Evolutionary conservation across 2,113 vertebrate genomes (phyloP), one percentile per base, ranked within the genome.

Genomic region (Monopterus albus): DNA sequence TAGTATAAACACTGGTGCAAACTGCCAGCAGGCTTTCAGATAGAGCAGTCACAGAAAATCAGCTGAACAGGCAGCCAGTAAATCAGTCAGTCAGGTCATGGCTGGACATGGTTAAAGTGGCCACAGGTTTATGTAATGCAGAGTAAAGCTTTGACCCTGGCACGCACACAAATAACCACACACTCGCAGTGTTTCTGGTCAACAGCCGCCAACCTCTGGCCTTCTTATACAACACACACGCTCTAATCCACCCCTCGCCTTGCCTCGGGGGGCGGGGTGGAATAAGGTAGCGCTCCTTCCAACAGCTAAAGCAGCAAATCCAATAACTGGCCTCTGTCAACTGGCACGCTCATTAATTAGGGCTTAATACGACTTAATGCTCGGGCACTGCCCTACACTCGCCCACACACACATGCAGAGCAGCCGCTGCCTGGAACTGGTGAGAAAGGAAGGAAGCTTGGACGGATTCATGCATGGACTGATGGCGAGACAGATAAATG

Each of bases 271-370:
- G 36, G 38, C n/a, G 53, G 20, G 36, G 12, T 42, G 46, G 91
- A 93, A 82, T 84, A 91, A 88, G 87, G 88, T 87, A 89, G 84
- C 84, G 79, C 75, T 90, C 91, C 91, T 90, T 92, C 87, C 84
- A 91, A 92, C 91, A 91, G 93, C 92, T 92, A 92, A 94, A 93
- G 86, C 91, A 92, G 92, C 86, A 94, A 96, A 96, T 95, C 94
- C 94, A 93, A 93, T 94, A 96, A 95, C 91, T 90, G 87, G n/a
- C 70, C 91, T 89, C 88, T 91, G 92, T 91, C 93, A 89, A 92
- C 81, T 95, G 95, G 94, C 95, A 95, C 94, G 91, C 91, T 89
- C 93, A 94, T 95, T 96, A 96, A 97, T 96, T 95, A 95, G 94
- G 94, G 95, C 94, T 93, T 96, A 96, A 96, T 95, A 94, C 91